Percentiles rank a stretch among this genome's conserved stretches.
phyloP scores from a whole-genome alignment of 2,113 vertebrate species.

The Ciconia stormi region DNA sequence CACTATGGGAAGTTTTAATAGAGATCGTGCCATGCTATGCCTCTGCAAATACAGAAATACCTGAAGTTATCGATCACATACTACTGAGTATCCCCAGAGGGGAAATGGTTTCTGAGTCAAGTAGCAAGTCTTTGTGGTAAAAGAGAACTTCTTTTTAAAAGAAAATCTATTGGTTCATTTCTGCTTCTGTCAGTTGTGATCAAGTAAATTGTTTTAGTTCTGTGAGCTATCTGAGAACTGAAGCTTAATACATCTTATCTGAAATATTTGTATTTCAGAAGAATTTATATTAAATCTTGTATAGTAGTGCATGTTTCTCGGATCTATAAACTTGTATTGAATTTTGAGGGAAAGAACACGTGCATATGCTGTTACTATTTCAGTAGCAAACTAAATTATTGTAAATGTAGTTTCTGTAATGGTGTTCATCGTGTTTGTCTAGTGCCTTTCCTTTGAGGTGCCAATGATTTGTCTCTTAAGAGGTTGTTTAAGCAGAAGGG shows the following conservation, averaged over 20 bases:
- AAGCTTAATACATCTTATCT: neutral
- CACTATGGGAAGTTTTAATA: neutral
- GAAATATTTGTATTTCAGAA: neutral
- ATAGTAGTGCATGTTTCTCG: neutral
- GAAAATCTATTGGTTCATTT: neutral
- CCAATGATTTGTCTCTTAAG: neutral
- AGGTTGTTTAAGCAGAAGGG: neutral
- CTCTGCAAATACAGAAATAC: neutral
- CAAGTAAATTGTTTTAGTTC: neutral
- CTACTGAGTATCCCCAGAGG: neutral
- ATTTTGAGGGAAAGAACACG: neutral
- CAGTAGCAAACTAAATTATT: neutral
- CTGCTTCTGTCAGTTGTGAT: neutral
- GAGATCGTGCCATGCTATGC: neutral
- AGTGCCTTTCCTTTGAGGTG: neutral
- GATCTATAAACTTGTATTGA: neutral
- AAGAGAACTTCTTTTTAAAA: neutral
- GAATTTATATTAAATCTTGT: constrained; percentile 1
- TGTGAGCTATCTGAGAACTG: neutral
- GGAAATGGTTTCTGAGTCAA: neutral
- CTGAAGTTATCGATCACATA: neutral
- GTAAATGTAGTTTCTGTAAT: neutral
- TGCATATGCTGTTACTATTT: neutral
- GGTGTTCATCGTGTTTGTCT: neutral
- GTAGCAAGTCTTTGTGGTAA: neutral